These are phyloP conservation scores for Cyclopterus lumpus DNA, from an alignment of 2,797 vertebrate species.

Conservation along the genomic window DNA sequence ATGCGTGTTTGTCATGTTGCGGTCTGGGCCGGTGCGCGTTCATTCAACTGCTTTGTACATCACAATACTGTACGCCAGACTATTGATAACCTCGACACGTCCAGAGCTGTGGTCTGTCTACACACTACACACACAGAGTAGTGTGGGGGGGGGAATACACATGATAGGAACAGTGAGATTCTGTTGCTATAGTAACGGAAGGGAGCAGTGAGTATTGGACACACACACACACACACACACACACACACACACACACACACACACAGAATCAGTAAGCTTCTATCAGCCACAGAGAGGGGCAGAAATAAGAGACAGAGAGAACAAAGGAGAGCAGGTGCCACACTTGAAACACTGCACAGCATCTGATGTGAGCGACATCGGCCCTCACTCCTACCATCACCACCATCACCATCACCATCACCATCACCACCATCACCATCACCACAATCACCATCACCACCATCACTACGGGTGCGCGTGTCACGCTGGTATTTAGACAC, in stretches of 20 bases:
- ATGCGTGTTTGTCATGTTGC: not conserved
- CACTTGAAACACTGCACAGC: conserved; percentile 8
- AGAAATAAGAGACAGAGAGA: conserved; percentile 44
- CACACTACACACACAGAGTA: not conserved
- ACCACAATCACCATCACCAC: not conserved
- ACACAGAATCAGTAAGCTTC: conserved; percentile 36
- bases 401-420: not conserved
- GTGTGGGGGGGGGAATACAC: conserved; percentile 38
- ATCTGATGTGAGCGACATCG: conserved; percentile 11
- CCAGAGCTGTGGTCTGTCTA: conserved; percentile 9
- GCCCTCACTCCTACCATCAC: conserved; percentile 2
- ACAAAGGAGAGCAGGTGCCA: conserved; percentile 58
- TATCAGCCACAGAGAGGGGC: conserved; percentile 45
- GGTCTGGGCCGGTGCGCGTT: not conserved
- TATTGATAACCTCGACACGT: conserved; percentile 25
- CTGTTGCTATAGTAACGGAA: conserved; percentile 78
- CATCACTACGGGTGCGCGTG: not conserved
- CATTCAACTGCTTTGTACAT: not conserved
- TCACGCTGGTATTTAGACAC: not conserved
- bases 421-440: not conserved
- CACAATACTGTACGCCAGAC: conserved; percentile 6
- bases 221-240: conserved; percentile 33
- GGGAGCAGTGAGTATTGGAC: conserved; percentile 54
- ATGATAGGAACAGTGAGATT: conserved; percentile 39
- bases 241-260: conserved; percentile 35